These are phyloP conservation scores for Prostheceraeus crozeri DNA, from an alignment of 2,888 invertebrate species.

Conservation along the genomic window DNA sequence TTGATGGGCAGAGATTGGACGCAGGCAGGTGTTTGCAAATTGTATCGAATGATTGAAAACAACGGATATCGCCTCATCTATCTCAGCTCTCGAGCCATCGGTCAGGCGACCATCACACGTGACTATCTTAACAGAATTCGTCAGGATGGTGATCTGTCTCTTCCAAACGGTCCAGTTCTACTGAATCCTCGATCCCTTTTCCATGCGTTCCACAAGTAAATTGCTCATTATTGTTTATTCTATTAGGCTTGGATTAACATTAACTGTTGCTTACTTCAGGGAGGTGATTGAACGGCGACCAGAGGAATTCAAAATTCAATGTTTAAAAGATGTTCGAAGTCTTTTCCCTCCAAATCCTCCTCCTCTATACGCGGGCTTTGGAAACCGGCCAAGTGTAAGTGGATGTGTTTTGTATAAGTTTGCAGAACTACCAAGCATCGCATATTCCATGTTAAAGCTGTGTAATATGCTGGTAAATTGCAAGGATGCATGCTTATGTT, in stretches of 20 bases:
- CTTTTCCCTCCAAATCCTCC: conserved; percentile 77
- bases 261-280: no score
- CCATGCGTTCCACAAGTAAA: conserved; percentile 75
- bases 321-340: conserved; percentile 85
- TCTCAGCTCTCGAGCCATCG: conserved; percentile 92
- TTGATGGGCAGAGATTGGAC: conserved; percentile 98
- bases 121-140: conserved; percentile 87
- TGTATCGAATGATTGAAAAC: conserved; percentile 89
- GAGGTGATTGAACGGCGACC: conserved; percentile 98
- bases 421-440: no score
- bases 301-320: conserved; percentile 97
- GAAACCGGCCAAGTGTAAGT: no score
- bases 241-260: background rate
- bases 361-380: conserved; percentile 98
- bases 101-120: conserved; percentile 73
- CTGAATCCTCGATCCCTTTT: conserved; percentile 93
- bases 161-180: conserved; percentile 91
- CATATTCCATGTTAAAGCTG: no score
- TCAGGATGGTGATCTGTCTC: conserved; percentile 74
- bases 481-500: no score
- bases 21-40: conserved; percentile 89
- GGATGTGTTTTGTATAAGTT: no score
- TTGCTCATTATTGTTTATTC: background rate
- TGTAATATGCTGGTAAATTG: no score
- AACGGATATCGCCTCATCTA: conserved; percentile 95